phyloP scores from a whole-genome alignment of 2,113 vertebrate species.

The Cochlearius cochlearius region DNA sequence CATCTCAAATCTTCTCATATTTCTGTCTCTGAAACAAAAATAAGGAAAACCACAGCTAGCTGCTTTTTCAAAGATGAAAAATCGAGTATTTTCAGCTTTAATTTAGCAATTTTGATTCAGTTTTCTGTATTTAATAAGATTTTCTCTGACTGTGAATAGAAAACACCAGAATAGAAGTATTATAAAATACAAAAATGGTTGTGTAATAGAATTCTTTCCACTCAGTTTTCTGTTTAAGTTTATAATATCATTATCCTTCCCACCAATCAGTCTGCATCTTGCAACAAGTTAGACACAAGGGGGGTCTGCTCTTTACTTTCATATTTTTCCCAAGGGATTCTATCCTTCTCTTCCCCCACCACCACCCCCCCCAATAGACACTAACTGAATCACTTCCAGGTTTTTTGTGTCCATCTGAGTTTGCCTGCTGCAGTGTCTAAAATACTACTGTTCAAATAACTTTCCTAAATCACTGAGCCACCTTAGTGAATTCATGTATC shows the following conservation, averaged over 20 bases:
- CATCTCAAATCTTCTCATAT: neutral
- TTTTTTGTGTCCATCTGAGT: neutral
- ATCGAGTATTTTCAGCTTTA: neutral
- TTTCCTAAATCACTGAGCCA: neutral
- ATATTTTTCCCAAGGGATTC: neutral
- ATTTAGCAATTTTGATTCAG: neutral
- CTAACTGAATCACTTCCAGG: neutral
- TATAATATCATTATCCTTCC: neutral
- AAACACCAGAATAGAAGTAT: neutral
- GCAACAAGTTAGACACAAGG: neutral
- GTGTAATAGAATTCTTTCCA: neutral
- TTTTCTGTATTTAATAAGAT: neutral
- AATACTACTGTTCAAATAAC: neutral
- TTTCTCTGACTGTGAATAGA: neutral
- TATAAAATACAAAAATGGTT: neutral
- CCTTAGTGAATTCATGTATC: neutral
- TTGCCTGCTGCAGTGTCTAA: neutral
- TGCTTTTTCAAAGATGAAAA: neutral
- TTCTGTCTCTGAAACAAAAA: neutral
- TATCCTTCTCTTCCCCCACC: no score
- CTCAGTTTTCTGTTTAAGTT: neutral
- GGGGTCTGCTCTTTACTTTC: neutral
- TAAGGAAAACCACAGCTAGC: neutral
- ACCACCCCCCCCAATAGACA: neutral
- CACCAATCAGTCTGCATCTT: neutral